These are phyloP conservation scores for Orgyia antiqua DNA, from an alignment of 2,888 invertebrate species.

Conservation along the genomic window DNA sequence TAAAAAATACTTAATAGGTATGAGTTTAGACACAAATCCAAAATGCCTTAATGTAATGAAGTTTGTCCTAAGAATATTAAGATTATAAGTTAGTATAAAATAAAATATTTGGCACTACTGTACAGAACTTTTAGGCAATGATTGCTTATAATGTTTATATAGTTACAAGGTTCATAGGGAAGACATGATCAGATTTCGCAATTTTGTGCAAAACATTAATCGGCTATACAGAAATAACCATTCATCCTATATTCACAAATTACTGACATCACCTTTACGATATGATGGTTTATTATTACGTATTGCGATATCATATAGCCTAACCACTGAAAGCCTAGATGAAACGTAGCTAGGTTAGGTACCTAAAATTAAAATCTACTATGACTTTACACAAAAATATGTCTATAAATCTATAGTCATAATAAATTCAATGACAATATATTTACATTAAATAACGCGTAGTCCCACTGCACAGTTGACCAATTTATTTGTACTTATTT, in stretches of 20 bases:
- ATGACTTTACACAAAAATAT: slow-evolving; percentile 60
- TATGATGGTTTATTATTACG: slow-evolving; percentile 24
- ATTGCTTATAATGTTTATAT: slow-evolving; percentile 29
- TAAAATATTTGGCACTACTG: slow-evolving; percentile 26
- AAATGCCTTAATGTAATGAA: too few species aligned
- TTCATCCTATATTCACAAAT: slow-evolving; percentile 19
- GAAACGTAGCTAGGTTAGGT: slow-evolving; percentile 24
- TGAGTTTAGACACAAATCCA: too few species aligned
- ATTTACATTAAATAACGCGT: slow-evolving; percentile 51
- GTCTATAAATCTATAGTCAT: slow-evolving; percentile 39
- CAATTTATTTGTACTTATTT: slow-evolving; percentile 71
- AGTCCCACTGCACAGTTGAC: slow-evolving; percentile 42
- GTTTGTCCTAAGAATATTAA: slow-evolving; percentile 9
- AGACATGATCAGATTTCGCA: slow-evolving; percentile 61
- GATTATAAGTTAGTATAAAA: slow-evolving; percentile 10
- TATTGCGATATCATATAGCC: slow-evolving; percentile 25
- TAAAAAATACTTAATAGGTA: too few species aligned
- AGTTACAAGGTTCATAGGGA: slow-evolving; percentile 51
- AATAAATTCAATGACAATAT: slow-evolving; percentile 41
- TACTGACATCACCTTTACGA: slow-evolving; percentile 15
- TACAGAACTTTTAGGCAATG: slow-evolving; percentile 25
- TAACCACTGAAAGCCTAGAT: slow-evolving; percentile 36
- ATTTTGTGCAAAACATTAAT: slow-evolving; percentile 40
- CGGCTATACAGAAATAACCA: slow-evolving; percentile 28
- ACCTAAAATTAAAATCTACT: slow-evolving; percentile 44